phyloP scores from a whole-genome alignment of 1,140 invertebrate species.

The Eurosta solidaginis region DNA sequence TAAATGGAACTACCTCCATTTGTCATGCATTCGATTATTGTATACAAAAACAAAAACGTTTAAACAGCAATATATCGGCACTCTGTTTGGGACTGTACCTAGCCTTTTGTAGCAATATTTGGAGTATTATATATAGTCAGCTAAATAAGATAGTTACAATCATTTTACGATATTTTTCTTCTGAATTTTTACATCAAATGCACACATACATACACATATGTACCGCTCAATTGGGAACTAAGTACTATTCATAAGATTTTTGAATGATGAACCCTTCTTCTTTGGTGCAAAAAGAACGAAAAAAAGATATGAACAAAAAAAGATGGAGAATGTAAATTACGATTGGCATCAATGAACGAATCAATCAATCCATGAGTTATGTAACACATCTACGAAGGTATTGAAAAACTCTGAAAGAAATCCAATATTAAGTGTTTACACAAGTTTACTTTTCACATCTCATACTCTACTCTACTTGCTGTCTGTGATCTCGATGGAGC shows the following conservation, averaged over 20 bases:
- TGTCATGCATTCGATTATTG: no score
- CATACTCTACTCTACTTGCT: slow-evolving; percentile 10
- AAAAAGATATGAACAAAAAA: not conserved
- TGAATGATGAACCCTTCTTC: not conserved
- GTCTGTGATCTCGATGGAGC: not conserved
- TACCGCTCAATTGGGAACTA: not conserved
- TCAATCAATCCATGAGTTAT: not conserved
- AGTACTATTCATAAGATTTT: not conserved
- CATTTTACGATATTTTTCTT: not conserved
- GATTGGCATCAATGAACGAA: slow-evolving; percentile 3
- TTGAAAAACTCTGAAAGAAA: slow-evolving; percentile 20
- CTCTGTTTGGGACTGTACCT: no score
- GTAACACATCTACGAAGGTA: slow-evolving; percentile 9
- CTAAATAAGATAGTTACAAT: no score
- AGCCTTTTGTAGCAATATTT: no score
- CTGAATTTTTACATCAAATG: not conserved
- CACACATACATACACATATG: not conserved
- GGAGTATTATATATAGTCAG: no score
- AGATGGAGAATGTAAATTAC: no score
- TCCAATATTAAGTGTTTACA: slow-evolving; percentile 8
- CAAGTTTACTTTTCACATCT: not conserved
- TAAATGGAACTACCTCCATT: no score
- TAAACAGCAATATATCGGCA: no score
- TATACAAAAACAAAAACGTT: no score
- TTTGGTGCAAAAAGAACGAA: not conserved